A percentile compares a stretch with the other conserved stretches of the same genome.
Conservation (phyloP, 1,140 invertebrate genomes). For the Scaptomyza graminum region DNA sequence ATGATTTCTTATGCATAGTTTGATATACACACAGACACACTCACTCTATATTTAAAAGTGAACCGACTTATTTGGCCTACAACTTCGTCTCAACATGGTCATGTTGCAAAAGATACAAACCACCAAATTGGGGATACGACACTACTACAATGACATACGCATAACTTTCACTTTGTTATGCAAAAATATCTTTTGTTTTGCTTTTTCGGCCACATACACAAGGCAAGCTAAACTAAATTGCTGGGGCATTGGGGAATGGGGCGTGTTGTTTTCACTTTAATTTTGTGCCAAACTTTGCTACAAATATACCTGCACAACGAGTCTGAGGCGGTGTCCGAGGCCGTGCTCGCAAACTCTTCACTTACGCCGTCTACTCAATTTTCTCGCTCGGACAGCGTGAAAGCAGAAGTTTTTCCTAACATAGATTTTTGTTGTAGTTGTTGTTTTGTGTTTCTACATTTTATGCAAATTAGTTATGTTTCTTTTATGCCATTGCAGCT, state of each 20-base stretch:
- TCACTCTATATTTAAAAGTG: no score
- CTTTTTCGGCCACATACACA: background rate
- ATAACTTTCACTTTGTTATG: constrained; percentile 73
- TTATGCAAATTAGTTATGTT: constrained; percentile 82
- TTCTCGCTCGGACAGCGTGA: constrained; percentile 42
- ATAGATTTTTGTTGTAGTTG: background rate
- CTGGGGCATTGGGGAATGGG: constrained; percentile 2
- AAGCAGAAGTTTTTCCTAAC: constrained; percentile 2
- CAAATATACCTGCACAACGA: constrained; percentile 42
- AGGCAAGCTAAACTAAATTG: constrained; percentile 3
- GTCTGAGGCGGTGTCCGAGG: no score
- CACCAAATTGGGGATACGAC: constrained; percentile 55
- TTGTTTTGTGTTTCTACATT: constrained; percentile 59
- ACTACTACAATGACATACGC: constrained; percentile 10
- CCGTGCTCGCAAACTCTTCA: constrained; percentile 33
- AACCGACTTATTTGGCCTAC: constrained; percentile 33
- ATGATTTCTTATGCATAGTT: constrained; percentile 36
- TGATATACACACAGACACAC: background rate
- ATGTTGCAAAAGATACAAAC: constrained; percentile 52
- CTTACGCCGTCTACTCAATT: constrained; percentile 69
- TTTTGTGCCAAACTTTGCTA: constrained; percentile 54
- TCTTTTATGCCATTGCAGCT: constrained; percentile 69
- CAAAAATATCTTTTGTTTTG: constrained; percentile 57
- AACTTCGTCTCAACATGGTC: constrained; percentile 46
- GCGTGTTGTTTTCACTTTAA: constrained; percentile 67